Evolutionary conservation across 2,888 invertebrate genomes (phyloP).

Genomic region (Papilio protenor): DNA sequence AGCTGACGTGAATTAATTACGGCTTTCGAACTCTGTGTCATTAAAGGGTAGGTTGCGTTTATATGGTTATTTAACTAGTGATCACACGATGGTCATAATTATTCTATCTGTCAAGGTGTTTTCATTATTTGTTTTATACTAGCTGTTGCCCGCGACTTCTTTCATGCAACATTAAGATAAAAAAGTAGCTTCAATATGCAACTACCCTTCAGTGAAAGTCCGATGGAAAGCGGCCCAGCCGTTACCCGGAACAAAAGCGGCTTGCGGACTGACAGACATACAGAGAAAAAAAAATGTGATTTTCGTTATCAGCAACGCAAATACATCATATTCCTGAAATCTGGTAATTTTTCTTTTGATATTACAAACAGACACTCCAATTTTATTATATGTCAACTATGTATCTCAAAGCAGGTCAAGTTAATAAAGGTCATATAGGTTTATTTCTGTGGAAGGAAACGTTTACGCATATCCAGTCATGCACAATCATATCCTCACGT

Average conservation of each 20-base stretch:
- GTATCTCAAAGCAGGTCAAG: background rate
- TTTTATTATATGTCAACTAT: background rate
- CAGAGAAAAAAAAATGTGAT: too few species aligned
- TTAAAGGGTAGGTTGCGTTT: slow-evolving; percentile 19
- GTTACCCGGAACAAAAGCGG: too few species aligned
- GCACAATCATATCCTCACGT: background rate
- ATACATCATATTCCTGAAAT: too few species aligned
- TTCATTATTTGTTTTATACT: background rate
- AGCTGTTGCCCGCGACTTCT: too few species aligned
- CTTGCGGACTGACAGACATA: too few species aligned
- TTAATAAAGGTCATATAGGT: background rate
- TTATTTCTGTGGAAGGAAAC: background rate
- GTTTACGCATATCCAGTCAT: background rate
- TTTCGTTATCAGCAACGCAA: too few species aligned
- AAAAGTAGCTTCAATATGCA: too few species aligned
- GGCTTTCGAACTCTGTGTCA: slow-evolving; percentile 32
- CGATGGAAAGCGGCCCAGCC: too few species aligned
- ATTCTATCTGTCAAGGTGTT: background rate
- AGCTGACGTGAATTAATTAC: slow-evolving; percentile 40
- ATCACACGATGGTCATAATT: background rate
- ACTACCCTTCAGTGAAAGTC: too few species aligned
- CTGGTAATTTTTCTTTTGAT: too few species aligned
- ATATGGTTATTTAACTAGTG: background rate
- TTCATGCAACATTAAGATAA: too few species aligned
- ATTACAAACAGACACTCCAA: too few species aligned